Conservation (phyloP, 2,888 invertebrate genomes). For the Teinopalpus imperialis region DNA sequence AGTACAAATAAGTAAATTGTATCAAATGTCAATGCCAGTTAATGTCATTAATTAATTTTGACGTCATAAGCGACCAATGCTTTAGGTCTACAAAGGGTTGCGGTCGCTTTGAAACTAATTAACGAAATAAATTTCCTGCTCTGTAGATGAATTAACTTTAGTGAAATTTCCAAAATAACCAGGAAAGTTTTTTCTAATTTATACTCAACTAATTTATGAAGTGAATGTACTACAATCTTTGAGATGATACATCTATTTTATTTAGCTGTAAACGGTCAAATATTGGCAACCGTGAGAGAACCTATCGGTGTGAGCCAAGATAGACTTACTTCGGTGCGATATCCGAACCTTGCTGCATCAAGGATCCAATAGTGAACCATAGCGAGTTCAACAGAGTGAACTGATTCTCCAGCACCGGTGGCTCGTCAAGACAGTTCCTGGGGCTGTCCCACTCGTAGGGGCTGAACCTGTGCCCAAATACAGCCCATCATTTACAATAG, state of each 20-base stretch:
- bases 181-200: conserved; percentile 1
- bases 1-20: conserved; percentile 57
- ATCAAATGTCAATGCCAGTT: conserved; percentile 58
- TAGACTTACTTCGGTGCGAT: conserved; percentile 93
- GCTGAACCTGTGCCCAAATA: conserved; percentile 88
- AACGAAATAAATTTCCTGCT: conserved; percentile 62
- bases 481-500: conserved; percentile 51
- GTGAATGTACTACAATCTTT: conserved; percentile 10
- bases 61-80: conserved; percentile 64
- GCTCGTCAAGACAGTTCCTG: conserved; percentile 91
- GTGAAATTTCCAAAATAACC: conserved; percentile 1
- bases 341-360: conserved; percentile 96
- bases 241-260: conserved; percentile 12
- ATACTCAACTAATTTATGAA: conserved; percentile 1
- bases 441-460: conserved; percentile 97
- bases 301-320: conserved; percentile 38
- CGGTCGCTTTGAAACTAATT: conserved; percentile 78
- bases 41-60: conserved; percentile 62
- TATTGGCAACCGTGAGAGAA: conserved; percentile 7
- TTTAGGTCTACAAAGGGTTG: conserved; percentile 75
- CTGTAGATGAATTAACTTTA: conserved; percentile 48
- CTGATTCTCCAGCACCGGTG: conserved; percentile 93
- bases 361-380: conserved; percentile 96
- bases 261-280: conserved; percentile 17
- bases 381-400: conserved; percentile 95